Percentiles rank a stretch among this genome's conserved stretches.
Conservation (phyloP, 2,797 vertebrate genomes). For the Mormyrops attenuatus region DNA sequence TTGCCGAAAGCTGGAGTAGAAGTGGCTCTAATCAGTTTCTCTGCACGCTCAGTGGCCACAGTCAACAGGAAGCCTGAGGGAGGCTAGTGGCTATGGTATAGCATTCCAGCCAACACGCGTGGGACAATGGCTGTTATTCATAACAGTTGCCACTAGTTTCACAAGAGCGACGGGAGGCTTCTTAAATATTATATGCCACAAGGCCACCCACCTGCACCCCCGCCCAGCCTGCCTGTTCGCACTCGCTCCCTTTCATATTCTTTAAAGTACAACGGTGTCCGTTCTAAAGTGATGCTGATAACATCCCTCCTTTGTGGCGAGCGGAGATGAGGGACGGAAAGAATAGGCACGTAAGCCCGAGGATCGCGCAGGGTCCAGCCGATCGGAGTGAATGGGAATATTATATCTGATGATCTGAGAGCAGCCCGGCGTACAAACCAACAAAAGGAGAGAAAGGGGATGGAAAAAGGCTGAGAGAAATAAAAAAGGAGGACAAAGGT, state of each 20-base stretch:
- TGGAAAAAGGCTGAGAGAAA: neutral
- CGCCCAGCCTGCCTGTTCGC: neutral
- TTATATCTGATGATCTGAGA: conserved; percentile 5
- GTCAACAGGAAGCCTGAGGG: neutral
- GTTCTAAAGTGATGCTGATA: neutral
- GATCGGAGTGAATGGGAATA: neutral
- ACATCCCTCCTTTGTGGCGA: neutral
- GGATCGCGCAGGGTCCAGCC: neutral
- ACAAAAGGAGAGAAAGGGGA: neutral
- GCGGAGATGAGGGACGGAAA: conserved; percentile 10
- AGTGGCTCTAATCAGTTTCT: neutral
- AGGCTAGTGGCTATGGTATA: neutral
- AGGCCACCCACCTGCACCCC: neutral
- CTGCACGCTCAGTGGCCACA: neutral
- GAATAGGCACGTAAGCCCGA: neutral
- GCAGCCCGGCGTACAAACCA: neutral
- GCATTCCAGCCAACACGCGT: neutral
- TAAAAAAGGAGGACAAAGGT: neutral
- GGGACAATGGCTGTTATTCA: neutral
- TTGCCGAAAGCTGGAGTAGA: neutral
- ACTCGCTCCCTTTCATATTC: neutral
- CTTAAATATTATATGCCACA: conserved; percentile 5
- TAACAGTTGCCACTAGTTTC: neutral
- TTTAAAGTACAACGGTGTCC: neutral
- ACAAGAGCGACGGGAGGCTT: neutral